Conservation (phyloP, 2,797 vertebrate species). For the Gallirallus australis region DNA sequence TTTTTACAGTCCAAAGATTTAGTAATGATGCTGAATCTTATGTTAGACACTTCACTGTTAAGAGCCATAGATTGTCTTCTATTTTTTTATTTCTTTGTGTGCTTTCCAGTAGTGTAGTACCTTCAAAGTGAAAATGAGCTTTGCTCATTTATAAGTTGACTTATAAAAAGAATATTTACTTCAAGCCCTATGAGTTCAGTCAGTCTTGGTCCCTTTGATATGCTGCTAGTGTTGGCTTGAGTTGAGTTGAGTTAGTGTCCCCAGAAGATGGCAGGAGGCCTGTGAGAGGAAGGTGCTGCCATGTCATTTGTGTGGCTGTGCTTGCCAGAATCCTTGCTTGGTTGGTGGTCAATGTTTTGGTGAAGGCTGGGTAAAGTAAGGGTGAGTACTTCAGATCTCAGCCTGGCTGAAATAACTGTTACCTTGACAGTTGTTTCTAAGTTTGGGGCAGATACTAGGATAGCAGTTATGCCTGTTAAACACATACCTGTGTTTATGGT, state of each 20-base stretch:
- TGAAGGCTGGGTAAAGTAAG: neutral
- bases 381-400: neutral
- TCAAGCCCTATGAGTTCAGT: neutral
- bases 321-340: neutral
- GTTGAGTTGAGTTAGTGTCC: neutral
- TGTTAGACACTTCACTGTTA: neutral
- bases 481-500: neutral
- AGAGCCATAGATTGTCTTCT: neutral
- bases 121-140: neutral
- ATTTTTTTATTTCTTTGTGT: neutral
- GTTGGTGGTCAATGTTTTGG: neutral
- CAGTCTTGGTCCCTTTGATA: neutral
- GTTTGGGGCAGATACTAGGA: neutral
- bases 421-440: neutral
- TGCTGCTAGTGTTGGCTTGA: neutral
- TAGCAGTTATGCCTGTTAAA: neutral
- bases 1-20: neutral
- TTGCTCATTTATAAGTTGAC: neutral
- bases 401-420: neutral
- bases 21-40: neutral
- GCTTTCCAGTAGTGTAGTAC: neutral
- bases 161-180: neutral
- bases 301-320: neutral
- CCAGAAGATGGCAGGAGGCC: neutral
- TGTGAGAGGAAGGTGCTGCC: neutral